Base-by-base conservation (phyloP, 2,797 vertebrate species). In the Schizopygopsis pylzovi region DNA sequence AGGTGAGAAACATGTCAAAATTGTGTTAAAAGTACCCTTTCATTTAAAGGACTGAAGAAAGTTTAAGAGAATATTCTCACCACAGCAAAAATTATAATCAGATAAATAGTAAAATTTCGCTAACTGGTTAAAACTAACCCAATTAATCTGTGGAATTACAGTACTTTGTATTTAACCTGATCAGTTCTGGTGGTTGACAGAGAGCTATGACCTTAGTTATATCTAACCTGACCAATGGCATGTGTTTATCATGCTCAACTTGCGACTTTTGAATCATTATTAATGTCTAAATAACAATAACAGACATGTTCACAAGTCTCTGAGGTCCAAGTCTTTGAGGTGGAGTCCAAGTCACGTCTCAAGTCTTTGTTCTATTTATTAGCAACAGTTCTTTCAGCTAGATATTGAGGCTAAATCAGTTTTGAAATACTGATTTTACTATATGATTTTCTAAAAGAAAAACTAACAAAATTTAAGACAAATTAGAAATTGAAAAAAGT, bases 131-230 rank as follows among this genome's bases (percentile, higher is more conserved):
- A 49, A 75, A 39, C 71, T 65, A 84, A 84, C 6, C 16, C 22
- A 2, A 77, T 37, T 41, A 2, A 77, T 67, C 59, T 52, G n/a
- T 41, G 61, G 61, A 78, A 68, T 84, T 54, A 68, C 37, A 20
- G 22, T 68, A 28, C 37, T 83, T 75, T 78, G 6, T 56, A 47
- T 84, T 84, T 78, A 78, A 84, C 47, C 11, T 70, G 37, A 78
- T 78, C 37, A 68, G 73, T 54, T 54, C 61, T 68, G 73, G n/a
- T 54, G 33, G n/a, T 43, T 84, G 82, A 84, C 73, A 45, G 20
- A 18, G 45, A 33, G 73, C 82, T 73, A 78, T 78, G 16, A 84
- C 61, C n/a, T 59, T 68, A n/a, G n/a, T n/a, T n/a, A 33, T 39
- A 39, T 39, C 65, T 49, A 63, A 76, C 59, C 82, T 56, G 61